phyloP scores from a whole-genome alignment of 2,113 vertebrate species.

The Mustelus asterias region DNA sequence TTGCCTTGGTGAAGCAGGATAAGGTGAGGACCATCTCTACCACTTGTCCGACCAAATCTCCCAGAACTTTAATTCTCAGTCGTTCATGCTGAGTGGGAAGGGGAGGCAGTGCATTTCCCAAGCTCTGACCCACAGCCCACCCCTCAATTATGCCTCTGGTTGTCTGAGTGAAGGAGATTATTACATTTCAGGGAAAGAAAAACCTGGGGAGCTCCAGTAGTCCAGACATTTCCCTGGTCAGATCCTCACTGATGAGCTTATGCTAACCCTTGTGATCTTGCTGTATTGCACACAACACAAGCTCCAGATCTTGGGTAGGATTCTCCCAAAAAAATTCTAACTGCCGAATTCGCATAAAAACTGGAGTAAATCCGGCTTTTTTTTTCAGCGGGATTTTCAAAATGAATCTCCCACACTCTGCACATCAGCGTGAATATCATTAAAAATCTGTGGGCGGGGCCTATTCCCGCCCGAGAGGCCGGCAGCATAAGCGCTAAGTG shows the following conservation, averaged over 20 bases:
- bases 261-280: background rate
- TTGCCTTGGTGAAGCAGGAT: background rate
- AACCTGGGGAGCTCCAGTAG: background rate
- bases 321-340: too few relatives aligned
- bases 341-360: too few relatives aligned
- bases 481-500: too few relatives aligned
- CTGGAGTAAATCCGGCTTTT: too few relatives aligned
- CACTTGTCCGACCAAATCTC: background rate
- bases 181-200: background rate
- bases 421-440: too few relatives aligned
- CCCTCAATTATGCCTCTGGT: background rate
- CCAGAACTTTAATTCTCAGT: background rate
- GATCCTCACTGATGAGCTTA: background rate
- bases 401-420: too few relatives aligned
- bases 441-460: too few relatives aligned
- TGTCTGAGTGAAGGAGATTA: background rate
- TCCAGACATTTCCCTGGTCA: background rate
- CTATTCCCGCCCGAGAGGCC: too few relatives aligned
- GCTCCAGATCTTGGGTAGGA: too few relatives aligned
- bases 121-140: background rate
- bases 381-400: too few relatives aligned
- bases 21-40: background rate
- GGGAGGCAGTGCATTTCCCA: background rate
- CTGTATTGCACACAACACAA: too few relatives aligned
- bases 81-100: background rate